Percentiles rank a stretch among this genome's conserved stretches.
These are phyloP conservation scores for Bicyclus anynana DNA, from an alignment of 1,140 invertebrate species.

Conservation along the genomic window DNA sequence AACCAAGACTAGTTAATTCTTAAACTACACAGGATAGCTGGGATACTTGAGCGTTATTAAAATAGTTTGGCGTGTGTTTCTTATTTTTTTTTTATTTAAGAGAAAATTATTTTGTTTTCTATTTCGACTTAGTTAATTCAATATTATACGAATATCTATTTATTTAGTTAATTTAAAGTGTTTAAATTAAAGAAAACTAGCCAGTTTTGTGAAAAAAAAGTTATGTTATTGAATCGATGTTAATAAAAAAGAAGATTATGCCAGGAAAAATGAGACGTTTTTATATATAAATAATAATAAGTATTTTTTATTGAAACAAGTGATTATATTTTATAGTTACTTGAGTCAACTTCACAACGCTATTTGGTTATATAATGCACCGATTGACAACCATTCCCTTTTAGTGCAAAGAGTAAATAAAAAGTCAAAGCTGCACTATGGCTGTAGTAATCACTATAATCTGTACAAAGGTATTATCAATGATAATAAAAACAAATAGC, in stretches of 20 bases:
- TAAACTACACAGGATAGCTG: too few species aligned
- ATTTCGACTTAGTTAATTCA: constrained; percentile 63
- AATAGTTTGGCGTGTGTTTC: background rate
- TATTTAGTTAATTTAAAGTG: constrained; percentile 56
- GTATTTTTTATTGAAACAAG: background rate
- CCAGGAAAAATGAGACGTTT: background rate
- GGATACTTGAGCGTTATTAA: too few species aligned
- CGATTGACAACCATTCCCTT: background rate
- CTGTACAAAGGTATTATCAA: too few species aligned
- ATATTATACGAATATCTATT: constrained; percentile 46
- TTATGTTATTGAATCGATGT: constrained; percentile 9
- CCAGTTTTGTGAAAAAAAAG: constrained; percentile 10
- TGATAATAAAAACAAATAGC: too few species aligned
- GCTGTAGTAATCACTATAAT: too few species aligned
- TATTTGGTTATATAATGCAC: background rate
- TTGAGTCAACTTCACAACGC: too few species aligned
- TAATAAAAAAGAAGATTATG: background rate
- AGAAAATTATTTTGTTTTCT: constrained; percentile 46
- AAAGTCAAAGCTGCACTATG: background rate
- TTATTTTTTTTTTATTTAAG: constrained; percentile 9
- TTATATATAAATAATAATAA: background rate
- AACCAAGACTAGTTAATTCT: too few species aligned
- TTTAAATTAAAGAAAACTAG: constrained; percentile 17
- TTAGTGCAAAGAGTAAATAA: background rate
- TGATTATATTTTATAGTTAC: background rate